These are phyloP conservation scores for Caprella mutica DNA, from an alignment of 2,888 invertebrate species.

Conservation along the genomic window DNA sequence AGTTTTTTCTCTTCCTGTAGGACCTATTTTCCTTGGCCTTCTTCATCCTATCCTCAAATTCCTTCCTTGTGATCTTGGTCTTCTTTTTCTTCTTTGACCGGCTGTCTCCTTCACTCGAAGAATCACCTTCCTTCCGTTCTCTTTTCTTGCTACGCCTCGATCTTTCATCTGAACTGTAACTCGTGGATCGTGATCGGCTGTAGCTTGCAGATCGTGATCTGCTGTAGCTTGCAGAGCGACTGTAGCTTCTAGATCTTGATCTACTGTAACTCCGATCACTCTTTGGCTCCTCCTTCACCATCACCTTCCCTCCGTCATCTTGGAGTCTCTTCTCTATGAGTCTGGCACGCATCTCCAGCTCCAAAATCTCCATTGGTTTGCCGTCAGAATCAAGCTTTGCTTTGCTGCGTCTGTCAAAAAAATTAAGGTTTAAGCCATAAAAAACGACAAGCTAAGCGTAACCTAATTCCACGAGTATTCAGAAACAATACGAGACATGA, in stretches of 20 bases:
- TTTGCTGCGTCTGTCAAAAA: no score
- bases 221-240: not conserved
- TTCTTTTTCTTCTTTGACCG: slow-evolving; percentile 23
- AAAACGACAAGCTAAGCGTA: no score
- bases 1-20: slow-evolving; percentile 24
- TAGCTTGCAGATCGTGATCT: not conserved
- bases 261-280: slow-evolving; percentile 4
- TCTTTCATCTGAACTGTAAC: not conserved
- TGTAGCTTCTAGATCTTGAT: not conserved
- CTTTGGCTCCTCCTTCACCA: slow-evolving; percentile 12
- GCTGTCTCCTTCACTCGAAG: slow-evolving; percentile 21
- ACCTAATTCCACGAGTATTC: no score
- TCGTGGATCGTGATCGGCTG: not conserved
- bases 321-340: slow-evolving; percentile 44
- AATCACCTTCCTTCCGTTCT: slow-evolving; percentile 24
- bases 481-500: no score
- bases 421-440: no score
- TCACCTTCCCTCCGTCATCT: slow-evolving; percentile 8
- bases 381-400: no score
- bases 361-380: slow-evolving; percentile 41
- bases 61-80: slow-evolving; percentile 27
- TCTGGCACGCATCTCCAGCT: slow-evolving; percentile 44
- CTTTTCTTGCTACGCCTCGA: slow-evolving; percentile 17
- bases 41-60: slow-evolving; percentile 32
- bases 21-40: slow-evolving; percentile 28